Percentiles rank a stretch among this genome's conserved stretches.
Conservation (phyloP, 2,113 vertebrate genomes). For the Macquaria australasica region DNA sequence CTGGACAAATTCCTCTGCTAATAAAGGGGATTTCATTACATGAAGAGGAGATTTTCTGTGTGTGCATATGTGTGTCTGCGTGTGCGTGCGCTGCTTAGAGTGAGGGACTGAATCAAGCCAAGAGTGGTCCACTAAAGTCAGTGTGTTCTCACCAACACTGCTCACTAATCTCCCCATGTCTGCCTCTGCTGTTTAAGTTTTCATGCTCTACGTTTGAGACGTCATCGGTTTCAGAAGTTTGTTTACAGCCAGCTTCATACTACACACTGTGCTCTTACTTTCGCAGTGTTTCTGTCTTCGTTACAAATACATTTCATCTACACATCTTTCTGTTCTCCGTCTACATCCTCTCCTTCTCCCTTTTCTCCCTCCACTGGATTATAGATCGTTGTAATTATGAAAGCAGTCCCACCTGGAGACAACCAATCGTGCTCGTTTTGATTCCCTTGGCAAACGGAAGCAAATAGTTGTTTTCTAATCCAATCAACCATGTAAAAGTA, state of each 20-base stretch:
- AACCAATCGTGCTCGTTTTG: background rate
- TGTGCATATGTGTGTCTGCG: background rate
- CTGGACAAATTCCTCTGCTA: constrained; percentile 56
- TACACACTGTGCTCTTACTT: constrained; percentile 5
- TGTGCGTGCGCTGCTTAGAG: background rate
- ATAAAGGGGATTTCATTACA: constrained; percentile 62
- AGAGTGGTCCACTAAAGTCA: constrained; percentile 32
- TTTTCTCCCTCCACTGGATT: background rate
- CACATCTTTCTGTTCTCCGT: constrained; percentile 11
- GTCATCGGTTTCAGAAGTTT: constrained; percentile 29
- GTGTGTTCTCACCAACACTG: constrained; percentile 24
- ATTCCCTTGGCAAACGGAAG: background rate
- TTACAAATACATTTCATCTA: constrained; percentile 35
- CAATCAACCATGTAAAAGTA: background rate
- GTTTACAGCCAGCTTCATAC: constrained; percentile 29
- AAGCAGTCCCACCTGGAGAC: background rate
- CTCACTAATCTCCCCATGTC: constrained; percentile 45
- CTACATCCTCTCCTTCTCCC: background rate
- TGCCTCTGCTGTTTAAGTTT: constrained; percentile 45
- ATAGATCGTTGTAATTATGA: background rate
- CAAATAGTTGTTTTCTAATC: background rate
- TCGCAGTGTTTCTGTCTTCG: background rate
- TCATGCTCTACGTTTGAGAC: constrained; percentile 33
- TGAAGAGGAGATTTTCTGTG: constrained; percentile 32
- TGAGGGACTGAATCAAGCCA: constrained; percentile 19